Percentiles rank a stretch among this genome's conserved stretches.
Conservation (phyloP, 2,797 vertebrate species). For the Melopsittacus undulatus region DNA sequence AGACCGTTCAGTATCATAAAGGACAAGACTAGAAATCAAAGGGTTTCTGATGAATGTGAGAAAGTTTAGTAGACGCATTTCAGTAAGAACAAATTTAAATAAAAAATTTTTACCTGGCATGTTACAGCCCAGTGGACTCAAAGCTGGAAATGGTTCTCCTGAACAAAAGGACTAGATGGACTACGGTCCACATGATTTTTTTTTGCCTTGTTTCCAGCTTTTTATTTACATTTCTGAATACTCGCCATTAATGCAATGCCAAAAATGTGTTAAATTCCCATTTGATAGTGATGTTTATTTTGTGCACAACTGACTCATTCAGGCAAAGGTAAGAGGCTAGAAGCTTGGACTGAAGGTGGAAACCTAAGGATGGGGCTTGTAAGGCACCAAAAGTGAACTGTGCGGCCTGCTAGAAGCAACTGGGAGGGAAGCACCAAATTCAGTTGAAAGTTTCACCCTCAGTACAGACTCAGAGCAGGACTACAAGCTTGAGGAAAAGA, state of each 20-base stretch:
- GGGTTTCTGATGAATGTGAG: background rate
- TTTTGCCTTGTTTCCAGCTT: background rate
- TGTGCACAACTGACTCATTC: background rate
- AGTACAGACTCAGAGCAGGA: background rate
- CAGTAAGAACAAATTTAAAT: background rate
- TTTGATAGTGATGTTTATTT: background rate
- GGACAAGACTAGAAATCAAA: background rate
- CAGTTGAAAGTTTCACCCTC: background rate
- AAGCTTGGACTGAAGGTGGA: background rate
- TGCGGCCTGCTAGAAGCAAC: background rate
- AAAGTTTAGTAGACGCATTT: background rate
- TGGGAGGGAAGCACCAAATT: background rate
- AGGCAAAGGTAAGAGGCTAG: background rate
- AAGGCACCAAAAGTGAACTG: background rate
- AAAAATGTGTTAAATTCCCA: background rate
- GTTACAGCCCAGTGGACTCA: background rate
- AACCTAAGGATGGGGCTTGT: background rate
- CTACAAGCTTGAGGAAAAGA: background rate
- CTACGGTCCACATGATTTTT: background rate
- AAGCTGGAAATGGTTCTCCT: background rate
- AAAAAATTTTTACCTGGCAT: background rate
- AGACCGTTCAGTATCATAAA: background rate
- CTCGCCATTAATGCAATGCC: background rate
- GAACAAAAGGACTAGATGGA: background rate
- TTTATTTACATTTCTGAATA: background rate